phyloP scores from a whole-genome alignment of 2,113 vertebrate species.

The Rattus rattus region DNA sequence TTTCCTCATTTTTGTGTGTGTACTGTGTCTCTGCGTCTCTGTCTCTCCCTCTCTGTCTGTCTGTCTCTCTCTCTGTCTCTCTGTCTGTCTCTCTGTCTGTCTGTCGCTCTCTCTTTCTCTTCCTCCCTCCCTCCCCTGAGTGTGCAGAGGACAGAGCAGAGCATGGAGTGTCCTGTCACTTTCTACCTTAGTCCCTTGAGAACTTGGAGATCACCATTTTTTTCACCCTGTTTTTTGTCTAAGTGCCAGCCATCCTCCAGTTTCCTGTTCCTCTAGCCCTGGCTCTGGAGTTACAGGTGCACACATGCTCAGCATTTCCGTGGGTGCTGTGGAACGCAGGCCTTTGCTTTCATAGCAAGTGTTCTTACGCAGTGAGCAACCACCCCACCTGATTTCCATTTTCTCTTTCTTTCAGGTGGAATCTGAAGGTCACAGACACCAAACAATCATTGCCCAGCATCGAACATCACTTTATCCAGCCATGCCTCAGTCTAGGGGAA shows the following conservation, averaged over 20 bases:
- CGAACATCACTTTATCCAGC: neutral
- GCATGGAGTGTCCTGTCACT: neutral
- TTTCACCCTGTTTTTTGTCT: neutral
- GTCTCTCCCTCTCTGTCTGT: too few relatives aligned
- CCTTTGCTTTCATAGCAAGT: neutral
- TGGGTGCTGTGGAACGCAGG: neutral
- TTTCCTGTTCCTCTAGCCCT: neutral
- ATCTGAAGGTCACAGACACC: neutral
- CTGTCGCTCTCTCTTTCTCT: neutral
- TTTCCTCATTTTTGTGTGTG: neutral
- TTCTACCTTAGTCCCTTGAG: neutral
- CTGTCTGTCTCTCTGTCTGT: neutral
- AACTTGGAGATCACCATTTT: neutral
- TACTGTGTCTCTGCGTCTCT: neutral
- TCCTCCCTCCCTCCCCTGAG: neutral
- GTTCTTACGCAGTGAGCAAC: neutral
- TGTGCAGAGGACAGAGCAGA: neutral
- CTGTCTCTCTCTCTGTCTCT: neutral
- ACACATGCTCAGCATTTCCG: neutral
- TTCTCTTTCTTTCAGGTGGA: slow-evolving; percentile 19
- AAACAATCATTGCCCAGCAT: neutral
- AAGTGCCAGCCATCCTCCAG: neutral
- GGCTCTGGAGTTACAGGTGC: neutral
- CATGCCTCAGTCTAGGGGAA: neutral
- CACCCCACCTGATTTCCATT: neutral